Evolutionary conservation across 2,113 vertebrate genomes (phyloP).

Genomic region (Leptocoma aspasia): DNA sequence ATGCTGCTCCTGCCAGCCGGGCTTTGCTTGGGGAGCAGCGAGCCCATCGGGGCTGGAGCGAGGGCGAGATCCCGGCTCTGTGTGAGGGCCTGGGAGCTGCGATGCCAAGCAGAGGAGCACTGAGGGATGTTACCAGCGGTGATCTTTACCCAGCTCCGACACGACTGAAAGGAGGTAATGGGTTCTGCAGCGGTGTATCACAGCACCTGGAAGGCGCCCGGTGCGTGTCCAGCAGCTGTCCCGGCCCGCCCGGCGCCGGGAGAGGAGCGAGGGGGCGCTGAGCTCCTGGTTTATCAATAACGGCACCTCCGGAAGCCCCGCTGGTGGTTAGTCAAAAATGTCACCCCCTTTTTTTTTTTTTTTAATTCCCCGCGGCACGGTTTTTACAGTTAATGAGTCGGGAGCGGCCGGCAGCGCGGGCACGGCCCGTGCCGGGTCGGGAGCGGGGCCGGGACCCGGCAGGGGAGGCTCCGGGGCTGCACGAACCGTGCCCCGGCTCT

Average conservation of each 20-base stretch:
- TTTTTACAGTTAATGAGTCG: fast-evolving
- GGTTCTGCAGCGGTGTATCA: fast-evolving
- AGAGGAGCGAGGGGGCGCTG: neutral
- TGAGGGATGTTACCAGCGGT: no score
- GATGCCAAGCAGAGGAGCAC: neutral
- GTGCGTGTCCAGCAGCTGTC: fast-evolving
- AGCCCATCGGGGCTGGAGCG: no score
- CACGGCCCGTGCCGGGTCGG: neutral
- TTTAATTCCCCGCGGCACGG: no score
- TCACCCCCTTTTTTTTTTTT: fast-evolving
- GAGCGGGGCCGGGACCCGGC: no score
- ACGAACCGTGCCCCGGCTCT: fast-evolving
- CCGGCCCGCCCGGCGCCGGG: neutral
- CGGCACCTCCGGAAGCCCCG: neutral
- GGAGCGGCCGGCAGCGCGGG: neutral
- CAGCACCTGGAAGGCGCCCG: fast-evolving
- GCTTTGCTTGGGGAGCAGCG: fast-evolving
- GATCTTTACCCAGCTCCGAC: fast-evolving
- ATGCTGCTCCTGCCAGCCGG: fast-evolving
- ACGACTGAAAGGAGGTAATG: fast-evolving
- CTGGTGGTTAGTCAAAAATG: neutral
- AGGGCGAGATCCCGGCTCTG: neutral
- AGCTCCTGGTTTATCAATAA: fast-evolving
- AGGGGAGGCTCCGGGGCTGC: neutral
- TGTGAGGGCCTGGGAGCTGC: fast-evolving